Evolutionary conservation across 2,888 invertebrate species (phyloP).

Genomic region (Lagria hirta): DNA sequence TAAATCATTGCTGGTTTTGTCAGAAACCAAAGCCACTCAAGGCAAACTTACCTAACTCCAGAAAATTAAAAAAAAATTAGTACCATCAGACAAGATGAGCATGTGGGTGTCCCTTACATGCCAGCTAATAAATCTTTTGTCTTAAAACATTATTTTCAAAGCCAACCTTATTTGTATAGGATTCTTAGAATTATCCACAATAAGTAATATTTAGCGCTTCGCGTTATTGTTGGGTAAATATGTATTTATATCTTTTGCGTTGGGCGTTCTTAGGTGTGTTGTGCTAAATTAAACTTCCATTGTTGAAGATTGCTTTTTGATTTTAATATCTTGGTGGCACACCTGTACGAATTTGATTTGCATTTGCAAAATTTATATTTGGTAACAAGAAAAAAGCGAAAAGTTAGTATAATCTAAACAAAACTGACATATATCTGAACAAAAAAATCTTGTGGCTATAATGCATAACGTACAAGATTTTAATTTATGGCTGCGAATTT

Average conservation of each 20-base stretch:
- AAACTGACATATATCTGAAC: too few species aligned
- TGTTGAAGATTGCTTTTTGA: constrained; percentile 20
- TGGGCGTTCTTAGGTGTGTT: constrained; percentile 28
- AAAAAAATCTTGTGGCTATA: too few species aligned
- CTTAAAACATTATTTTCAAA: constrained; percentile 18
- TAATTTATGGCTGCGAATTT: too few species aligned
- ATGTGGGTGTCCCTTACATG: constrained; percentile 16
- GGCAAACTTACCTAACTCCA: too few species aligned
- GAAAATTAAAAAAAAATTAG: too few species aligned
- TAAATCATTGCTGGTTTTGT: background rate
- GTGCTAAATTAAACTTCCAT: constrained; percentile 23
- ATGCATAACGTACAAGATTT: too few species aligned
- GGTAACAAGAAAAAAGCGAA: too few species aligned
- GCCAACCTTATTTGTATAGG: constrained; percentile 23
- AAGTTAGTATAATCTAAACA: too few species aligned
- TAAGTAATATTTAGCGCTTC: constrained; percentile 23
- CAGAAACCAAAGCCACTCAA: too few species aligned
- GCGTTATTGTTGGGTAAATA: constrained; percentile 24
- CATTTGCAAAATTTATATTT: constrained; percentile 2
- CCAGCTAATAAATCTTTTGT: constrained; percentile 20
- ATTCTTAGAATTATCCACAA: constrained; percentile 21
- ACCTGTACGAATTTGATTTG: constrained; percentile 13
- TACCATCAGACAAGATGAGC: constrained; percentile 2
- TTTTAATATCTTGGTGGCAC: constrained; percentile 18
- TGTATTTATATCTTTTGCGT: constrained; percentile 21